phyloP scores from a whole-genome alignment of 2,888 invertebrate genomes.

The Lepidonotus clava region DNA sequence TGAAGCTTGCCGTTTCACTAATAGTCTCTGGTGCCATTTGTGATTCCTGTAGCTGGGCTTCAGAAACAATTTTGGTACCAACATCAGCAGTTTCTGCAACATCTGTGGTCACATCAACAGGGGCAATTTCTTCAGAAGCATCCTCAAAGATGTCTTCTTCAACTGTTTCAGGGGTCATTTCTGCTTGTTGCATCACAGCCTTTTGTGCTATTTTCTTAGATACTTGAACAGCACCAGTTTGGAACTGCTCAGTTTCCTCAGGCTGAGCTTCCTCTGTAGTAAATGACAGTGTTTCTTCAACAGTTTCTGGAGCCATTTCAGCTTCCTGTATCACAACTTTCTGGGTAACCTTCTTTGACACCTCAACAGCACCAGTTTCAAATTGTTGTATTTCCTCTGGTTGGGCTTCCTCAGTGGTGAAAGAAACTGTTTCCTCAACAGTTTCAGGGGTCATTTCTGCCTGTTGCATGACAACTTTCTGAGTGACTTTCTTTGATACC shows the following conservation, averaged over 20 bases:
- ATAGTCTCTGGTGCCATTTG: not conserved
- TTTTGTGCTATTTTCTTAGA: conserved; percentile 26
- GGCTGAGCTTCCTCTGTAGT: conserved; percentile 46
- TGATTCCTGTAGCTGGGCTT: no score
- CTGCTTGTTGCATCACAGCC: conserved; percentile 26
- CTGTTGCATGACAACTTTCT: conserved; percentile 38
- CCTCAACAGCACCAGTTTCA: not conserved
- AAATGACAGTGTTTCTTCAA: conserved; percentile 4
- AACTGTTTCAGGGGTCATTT: conserved; percentile 44
- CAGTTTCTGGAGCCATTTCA: conserved; percentile 39
- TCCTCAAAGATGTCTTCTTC: conserved; percentile 22
- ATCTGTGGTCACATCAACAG: not conserved
- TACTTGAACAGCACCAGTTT: conserved; percentile 50
- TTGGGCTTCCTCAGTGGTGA: conserved; percentile 46
- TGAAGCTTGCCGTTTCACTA: not conserved
- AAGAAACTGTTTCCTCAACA: conserved; percentile 54
- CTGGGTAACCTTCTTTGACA: conserved; percentile 10
- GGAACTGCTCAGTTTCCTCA: not conserved
- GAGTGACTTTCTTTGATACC: conserved; percentile 54
- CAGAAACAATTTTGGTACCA: not conserved
- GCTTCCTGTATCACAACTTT: conserved; percentile 25
- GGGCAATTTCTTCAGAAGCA: conserved; percentile 10
- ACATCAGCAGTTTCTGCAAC: not conserved
- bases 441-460: conserved; percentile 48
- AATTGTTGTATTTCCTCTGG: conserved; percentile 10